Evolutionary conservation across 2,113 vertebrate species (phyloP).

Genomic region (Artemisiospiza belli): DNA sequence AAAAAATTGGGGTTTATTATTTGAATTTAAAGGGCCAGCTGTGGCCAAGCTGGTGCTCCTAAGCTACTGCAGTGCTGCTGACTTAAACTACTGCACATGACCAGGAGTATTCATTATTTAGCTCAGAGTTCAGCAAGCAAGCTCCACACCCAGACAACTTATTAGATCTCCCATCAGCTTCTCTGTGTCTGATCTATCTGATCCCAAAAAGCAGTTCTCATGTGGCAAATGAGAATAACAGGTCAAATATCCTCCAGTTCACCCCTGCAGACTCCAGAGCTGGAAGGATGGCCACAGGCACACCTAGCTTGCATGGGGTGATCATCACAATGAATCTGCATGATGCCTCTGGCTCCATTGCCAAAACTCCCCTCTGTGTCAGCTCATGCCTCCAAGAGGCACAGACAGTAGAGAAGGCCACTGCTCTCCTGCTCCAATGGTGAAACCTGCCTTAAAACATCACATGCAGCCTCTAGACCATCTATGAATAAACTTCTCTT

Average conservation of each 20-base stretch:
- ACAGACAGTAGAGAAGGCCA: not conserved
- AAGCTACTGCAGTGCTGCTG: not conserved
- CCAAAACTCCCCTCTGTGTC: slow-evolving; percentile 1
- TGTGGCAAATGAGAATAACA: not conserved
- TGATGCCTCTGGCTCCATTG: not conserved
- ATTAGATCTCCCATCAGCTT: not conserved
- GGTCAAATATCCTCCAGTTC: not conserved
- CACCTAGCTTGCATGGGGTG: not conserved
- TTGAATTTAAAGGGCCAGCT: not conserved
- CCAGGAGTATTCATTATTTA: not conserved
- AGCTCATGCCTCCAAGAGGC: not conserved
- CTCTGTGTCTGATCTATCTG: not conserved
- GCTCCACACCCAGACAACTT: not conserved
- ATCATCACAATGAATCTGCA: not conserved
- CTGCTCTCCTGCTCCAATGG: not conserved
- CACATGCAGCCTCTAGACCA: not conserved
- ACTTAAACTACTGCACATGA: not conserved
- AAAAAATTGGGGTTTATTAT: not conserved
- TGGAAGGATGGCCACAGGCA: not conserved
- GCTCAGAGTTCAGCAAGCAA: not conserved
- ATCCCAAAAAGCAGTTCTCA: not conserved
- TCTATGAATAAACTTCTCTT: not conserved
- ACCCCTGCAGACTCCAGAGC: not conserved
- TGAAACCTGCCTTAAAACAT: not conserved
- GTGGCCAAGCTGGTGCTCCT: not conserved